Base-by-base conservation (phyloP, 1,140 invertebrate genomes). In the Rhagoletis zephyria region DNA sequence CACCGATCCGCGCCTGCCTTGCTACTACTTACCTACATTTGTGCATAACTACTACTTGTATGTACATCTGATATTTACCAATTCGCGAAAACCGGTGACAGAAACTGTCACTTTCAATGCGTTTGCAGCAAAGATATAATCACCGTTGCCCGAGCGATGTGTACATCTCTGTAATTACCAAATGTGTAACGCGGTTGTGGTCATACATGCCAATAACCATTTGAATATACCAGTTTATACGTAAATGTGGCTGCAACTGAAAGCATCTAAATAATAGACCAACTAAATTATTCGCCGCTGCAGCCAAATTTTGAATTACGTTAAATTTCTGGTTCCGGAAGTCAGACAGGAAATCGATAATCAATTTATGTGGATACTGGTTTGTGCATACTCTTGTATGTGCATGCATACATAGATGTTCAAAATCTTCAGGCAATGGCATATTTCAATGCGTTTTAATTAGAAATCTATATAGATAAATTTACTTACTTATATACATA, bases 21-120 rank as follows among this genome's bases (percentile, higher is more conserved):
- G 74, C 16, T 7, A 56, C 74, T 5, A 81, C 48, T 81, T 81
- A 19, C 74, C 74, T 56, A 56, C 74, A 19, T 51, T 56, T 81
- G 14, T 56, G 48, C 45, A 81, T 19, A 81, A 77, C 48, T 9
- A 77, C 74, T 30, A 30, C 30, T 30, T 30, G 30, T 30, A 30
- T 30, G 30, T 30, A 30, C 30, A 30, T 30, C 16, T 77, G 7
- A 45, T 40, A 51, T 30, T 19, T 16, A 48, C 4, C 74, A 48
- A 74, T 45, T 45, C 1, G 16, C n/a, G 56, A 67, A 67, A 81
- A 81, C 74, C 74, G 74, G 74, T 81, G 74, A 56, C 74, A 81
- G 74, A 16, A 81, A 59, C 74, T 56, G 74, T 81, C 51, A 81
- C 74, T 81, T 81, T 81, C 74, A 30, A 81, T 59, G 48, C 45